Evolutionary conservation across 2,113 vertebrate species (phyloP).

Genomic region (Cardinalis cardinalis): DNA sequence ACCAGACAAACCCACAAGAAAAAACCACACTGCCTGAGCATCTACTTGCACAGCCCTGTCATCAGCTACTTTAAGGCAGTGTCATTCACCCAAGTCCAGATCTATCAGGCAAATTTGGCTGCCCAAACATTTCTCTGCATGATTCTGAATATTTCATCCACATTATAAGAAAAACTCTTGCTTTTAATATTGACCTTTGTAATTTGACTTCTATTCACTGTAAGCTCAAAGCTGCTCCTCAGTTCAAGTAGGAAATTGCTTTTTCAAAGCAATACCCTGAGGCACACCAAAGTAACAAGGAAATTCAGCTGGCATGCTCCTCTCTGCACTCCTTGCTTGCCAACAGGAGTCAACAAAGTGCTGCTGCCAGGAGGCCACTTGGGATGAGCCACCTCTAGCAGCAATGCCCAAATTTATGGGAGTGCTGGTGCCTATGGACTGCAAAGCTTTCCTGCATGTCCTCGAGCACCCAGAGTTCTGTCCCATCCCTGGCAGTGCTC

Average conservation of each 20-base stretch:
- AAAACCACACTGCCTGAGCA: background rate
- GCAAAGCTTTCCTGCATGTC: background rate
- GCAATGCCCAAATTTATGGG: background rate
- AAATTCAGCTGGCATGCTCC: background rate
- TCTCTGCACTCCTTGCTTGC: background rate
- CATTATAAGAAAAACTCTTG: background rate
- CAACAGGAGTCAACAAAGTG: background rate
- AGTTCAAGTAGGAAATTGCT: background rate
- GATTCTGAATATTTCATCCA: background rate
- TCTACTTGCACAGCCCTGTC: background rate
- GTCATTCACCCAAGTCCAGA: background rate
- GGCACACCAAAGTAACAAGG: background rate
- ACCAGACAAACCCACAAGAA: background rate
- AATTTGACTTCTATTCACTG: background rate
- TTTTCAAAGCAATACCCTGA: background rate
- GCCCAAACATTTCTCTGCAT: background rate
- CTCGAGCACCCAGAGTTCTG: background rate
- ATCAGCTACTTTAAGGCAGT: background rate
- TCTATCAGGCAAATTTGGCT: background rate
- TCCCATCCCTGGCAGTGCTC: background rate
- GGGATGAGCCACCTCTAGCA: background rate
- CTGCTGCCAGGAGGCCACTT: background rate
- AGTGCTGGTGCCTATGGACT: background rate
- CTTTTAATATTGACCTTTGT: background rate
- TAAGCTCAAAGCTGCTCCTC: background rate